Percentiles rank a stretch among this genome's conserved stretches.
Evolutionary conservation across 2,888 invertebrate genomes (phyloP).

Genomic region (Archaeoteleia sp.): DNA sequence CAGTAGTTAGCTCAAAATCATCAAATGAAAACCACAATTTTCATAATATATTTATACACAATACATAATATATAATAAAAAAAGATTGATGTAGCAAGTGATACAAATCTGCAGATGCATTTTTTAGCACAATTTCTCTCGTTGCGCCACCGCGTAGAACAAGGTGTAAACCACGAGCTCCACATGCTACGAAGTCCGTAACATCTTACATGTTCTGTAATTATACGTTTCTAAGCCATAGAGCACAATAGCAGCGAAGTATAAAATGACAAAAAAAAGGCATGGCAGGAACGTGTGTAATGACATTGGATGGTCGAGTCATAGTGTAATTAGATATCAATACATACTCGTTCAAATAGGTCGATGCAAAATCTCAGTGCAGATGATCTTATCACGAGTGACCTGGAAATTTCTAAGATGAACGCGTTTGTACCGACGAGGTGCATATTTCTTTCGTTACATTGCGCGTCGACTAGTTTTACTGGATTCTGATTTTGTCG

Average conservation of each 20-base stretch:
- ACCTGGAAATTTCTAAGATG: constrained; percentile 1
- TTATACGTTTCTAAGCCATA: constrained; percentile 17
- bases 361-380: constrained; percentile 4
- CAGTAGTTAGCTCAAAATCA: too few relatives aligned
- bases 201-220: constrained; percentile 49
- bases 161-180: constrained; percentile 47
- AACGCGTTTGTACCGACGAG: too few relatives aligned
- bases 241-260: constrained; percentile 30
- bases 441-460: too few relatives aligned
- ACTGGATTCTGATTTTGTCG: neutral
- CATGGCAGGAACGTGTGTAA: constrained; percentile 5
- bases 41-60: constrained; percentile 45
- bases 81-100: constrained; percentile 31
- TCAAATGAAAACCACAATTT: constrained; percentile 29
- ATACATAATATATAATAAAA: constrained; percentile 38
- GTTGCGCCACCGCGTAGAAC: constrained; percentile 42
- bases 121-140: constrained; percentile 46
- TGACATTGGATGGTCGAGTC: neutral
- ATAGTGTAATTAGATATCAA: constrained; percentile 7
- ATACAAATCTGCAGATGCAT: constrained; percentile 45
- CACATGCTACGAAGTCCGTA: constrained; percentile 47
- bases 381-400: constrained; percentile 7
- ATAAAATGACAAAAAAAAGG: constrained; percentile 13
- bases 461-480: too few relatives aligned
- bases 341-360: constrained; percentile 1